These are phyloP conservation scores for Drosophila falleni DNA, from an alignment of 2,888 invertebrate genomes.

Conservation along the genomic window DNA sequence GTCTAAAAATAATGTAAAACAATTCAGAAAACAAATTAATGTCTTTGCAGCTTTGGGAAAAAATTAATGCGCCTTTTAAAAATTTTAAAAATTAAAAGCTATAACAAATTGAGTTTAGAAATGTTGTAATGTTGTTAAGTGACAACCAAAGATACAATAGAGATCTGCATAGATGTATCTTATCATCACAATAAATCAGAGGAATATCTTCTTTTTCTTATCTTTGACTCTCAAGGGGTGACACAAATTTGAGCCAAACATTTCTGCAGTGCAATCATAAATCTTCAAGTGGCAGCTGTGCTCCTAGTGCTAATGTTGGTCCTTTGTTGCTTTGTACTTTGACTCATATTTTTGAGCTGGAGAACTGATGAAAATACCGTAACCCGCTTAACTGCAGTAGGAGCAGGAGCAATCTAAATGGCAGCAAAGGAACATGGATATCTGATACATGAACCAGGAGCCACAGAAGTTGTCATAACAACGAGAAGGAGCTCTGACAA, in stretches of 20 bases:
- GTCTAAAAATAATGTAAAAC: no score
- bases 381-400: constrained; percentile 63
- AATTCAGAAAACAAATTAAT: no score
- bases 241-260: constrained; percentile 4
- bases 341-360: constrained; percentile 8
- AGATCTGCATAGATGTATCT: background rate
- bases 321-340: constrained; percentile 26
- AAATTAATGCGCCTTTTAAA: no score
- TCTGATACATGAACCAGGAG: constrained; percentile 21
- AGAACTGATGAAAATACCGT: constrained; percentile 63
- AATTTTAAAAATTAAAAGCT: background rate
- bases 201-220: constrained; percentile 35
- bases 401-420: background rate
- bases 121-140: constrained; percentile 16
- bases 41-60: no score
- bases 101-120: background rate
- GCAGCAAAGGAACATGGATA: constrained; percentile 4
- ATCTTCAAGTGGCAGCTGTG: constrained; percentile 49
- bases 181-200: constrained; percentile 44
- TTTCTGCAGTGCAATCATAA: constrained; percentile 38
- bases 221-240: background rate
- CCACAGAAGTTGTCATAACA: constrained; percentile 47
- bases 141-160: constrained; percentile 9
- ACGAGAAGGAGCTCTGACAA: constrained; percentile 42
- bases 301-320: constrained; percentile 20